Percentiles rank a stretch among this genome's conserved stretches.
These are phyloP conservation scores for Bombus pascuorum DNA, from an alignment of 1,140 invertebrate genomes.

Conservation along the genomic window DNA sequence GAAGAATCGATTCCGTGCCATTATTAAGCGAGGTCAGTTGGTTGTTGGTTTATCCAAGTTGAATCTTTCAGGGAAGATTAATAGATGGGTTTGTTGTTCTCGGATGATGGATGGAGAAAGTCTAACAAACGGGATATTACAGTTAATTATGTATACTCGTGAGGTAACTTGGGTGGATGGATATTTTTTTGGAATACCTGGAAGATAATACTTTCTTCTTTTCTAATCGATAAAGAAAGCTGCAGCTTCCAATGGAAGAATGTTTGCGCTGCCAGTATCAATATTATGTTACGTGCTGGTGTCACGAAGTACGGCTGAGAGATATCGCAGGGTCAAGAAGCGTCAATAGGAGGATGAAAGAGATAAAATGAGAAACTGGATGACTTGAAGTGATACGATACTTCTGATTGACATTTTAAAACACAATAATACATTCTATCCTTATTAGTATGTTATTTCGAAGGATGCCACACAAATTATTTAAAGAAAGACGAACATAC, in stretches of 20 bases:
- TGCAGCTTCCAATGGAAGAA: not conserved
- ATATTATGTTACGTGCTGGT: not conserved
- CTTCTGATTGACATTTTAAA: not conserved
- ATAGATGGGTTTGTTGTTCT: not conserved
- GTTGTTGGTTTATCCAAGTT: not conserved
- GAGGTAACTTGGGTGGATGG: too few species aligned
- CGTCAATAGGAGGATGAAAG: not conserved
- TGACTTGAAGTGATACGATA: not conserved
- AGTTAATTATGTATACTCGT: not conserved
- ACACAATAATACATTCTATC: not conserved
- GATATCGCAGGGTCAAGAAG: not conserved
- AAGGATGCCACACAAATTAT: too few species aligned
- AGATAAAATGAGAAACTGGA: not conserved
- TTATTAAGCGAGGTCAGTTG: conserved; percentile 48
- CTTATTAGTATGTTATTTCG: too few species aligned
- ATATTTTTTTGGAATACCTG: not conserved
- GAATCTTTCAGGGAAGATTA: not conserved
- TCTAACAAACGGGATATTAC: not conserved
- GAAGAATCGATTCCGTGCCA: conserved; percentile 47
- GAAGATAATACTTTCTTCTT: not conserved
- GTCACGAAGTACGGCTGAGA: not conserved
- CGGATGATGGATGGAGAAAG: not conserved
- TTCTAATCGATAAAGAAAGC: not conserved
- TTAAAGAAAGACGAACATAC: too few species aligned
- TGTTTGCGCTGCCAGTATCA: not conserved